Evolutionary conservation across 1,140 invertebrate species (phyloP), one percentile per base, ranked within the genome.

Genomic region (Adelges cooleyi): DNA sequence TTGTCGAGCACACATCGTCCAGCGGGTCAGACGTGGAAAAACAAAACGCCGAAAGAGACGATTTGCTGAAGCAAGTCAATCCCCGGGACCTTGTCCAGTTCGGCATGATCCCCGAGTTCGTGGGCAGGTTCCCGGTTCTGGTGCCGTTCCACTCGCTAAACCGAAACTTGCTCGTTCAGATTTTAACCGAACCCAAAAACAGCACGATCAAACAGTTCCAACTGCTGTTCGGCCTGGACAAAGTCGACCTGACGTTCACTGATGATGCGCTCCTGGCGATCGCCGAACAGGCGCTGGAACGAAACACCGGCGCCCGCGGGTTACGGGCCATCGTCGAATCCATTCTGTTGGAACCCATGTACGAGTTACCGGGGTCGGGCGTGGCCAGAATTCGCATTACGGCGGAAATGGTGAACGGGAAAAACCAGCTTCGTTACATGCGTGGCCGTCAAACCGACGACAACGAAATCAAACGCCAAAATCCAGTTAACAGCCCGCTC

Each of bases 11-110:
- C n/a, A n/a, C n/a, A n/a, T n/a, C n/a, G n/a, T n/a, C n/a, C n/a
- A n/a, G n/a, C 77, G 36, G 25, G 25, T 22, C 27, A 48, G 56
- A 62, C 33, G 83, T 81, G 17, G 80, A 79, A 69, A 83, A 84
- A 68, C 86, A 89, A 74, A 84, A 84, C 72, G 38, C 84, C 69
- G 89, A 93, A 75, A 84, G 89, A 73, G 91, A 95, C 77, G 77
- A 82, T 54, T 80, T 88, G 67, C 75, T 96, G 46, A 80, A 81
- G 66, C 83, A 89, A 76, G 93, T 97, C 22, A 95, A 99, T 82
- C 93, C 95, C 2, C 79, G 92, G 74, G 97, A 99, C 82, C 82
- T 99, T 67, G 97, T 99, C 70, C 92, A 97, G 74, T 98, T 97
- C 80, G 94, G 92, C 72, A 93, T 95, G 89, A 93, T 94, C 70